Base-by-base conservation (phyloP, 2,797 vertebrate species). In the Coendou prehensilis region DNA sequence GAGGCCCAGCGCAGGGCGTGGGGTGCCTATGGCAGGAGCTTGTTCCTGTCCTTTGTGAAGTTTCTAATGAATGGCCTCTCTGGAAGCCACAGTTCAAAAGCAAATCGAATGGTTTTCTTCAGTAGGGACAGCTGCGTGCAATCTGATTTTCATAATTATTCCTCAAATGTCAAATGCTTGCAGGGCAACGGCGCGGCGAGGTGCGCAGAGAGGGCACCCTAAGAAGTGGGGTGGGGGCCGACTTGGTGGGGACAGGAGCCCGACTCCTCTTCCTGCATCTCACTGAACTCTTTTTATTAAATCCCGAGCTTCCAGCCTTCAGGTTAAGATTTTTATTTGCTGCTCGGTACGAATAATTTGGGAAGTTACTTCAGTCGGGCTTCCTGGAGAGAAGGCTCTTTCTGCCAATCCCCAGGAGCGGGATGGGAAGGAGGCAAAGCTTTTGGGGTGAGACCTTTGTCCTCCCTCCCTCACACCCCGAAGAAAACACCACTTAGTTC, bases 101-200 rank as follows among this genome's bases (percentile, higher is more conserved):
- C 71, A 41, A 59, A 69, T 26, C 37, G 23, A 50, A 28, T 28
- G 93, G 30, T 52, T 87, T 91, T 54, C 93, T 45, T 13, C 47
- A 6, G 37, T 15, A 1, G 61, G 59, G 73, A 47, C 93, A 56
- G 41, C 64, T n/a, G 50, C 30, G 0, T 2, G 22, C 26, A 54
- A 47, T 6, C 61, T n/a, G 84, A 81, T 81, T 78, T 85, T 87
- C 87, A 4, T n/a, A 64, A 91, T 45, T 18, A 23, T 63, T 47
- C 71, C 76, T 41, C 41, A 13, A 9, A 73, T 11, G 56, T 13
- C 17, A 54, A 18, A 4, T 8, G n/a, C 2, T 18, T 0, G 37
- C 9, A 0, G 26, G 56, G 45, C 28, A 0, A 1, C 4, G 63
- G 3, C 2, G 1, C 0, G 0, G 71, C 13, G 20, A 45, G 5